A percentile compares a stretch with the other conserved stretches of the same genome.
Conservation (phyloP, 1,140 invertebrate species). For the Bombus balteatus region DNA sequence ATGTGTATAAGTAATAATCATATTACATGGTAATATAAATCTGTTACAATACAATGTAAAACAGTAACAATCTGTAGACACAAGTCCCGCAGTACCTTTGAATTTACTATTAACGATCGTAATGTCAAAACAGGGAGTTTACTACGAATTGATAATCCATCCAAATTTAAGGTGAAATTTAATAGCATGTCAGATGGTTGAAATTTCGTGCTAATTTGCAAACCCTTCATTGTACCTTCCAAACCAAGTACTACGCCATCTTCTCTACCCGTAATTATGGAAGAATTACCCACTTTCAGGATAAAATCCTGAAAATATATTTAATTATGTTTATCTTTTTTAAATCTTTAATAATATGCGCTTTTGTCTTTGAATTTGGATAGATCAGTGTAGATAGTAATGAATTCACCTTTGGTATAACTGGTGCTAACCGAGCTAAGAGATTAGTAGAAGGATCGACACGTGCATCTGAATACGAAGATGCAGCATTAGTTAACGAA, state of each 20-base stretch:
- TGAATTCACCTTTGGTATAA: conserved; percentile 88
- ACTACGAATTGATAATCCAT: conserved; percentile 86
- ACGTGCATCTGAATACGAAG: conserved; percentile 66
- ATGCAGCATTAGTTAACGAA: conserved; percentile 66
- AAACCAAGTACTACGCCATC: conserved; percentile 83
- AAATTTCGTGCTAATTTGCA: conserved; percentile 84
- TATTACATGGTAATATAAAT: background rate
- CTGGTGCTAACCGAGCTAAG: conserved; percentile 82
- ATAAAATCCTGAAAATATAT: conserved; percentile 85
- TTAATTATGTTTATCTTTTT: background rate
- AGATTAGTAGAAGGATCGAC: conserved; percentile 69
- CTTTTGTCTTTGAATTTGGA: background rate
- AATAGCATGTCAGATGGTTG: conserved; percentile 83
- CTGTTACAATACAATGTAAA: background rate
- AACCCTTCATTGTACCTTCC: conserved; percentile 78
- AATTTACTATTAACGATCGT: conserved; percentile 87
- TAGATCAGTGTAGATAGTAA: background rate
- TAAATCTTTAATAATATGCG: background rate
- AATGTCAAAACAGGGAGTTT: conserved; percentile 85
- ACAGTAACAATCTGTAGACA: background rate
- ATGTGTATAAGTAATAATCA: conserved; percentile 59
- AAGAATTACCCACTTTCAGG: conserved; percentile 88
- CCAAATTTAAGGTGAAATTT: conserved; percentile 86
- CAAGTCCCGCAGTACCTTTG: conserved; percentile 84
- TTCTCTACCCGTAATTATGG: conserved; percentile 86